Conservation (phyloP, 2,888 invertebrate species). For the Oscheius sp. region DNA sequence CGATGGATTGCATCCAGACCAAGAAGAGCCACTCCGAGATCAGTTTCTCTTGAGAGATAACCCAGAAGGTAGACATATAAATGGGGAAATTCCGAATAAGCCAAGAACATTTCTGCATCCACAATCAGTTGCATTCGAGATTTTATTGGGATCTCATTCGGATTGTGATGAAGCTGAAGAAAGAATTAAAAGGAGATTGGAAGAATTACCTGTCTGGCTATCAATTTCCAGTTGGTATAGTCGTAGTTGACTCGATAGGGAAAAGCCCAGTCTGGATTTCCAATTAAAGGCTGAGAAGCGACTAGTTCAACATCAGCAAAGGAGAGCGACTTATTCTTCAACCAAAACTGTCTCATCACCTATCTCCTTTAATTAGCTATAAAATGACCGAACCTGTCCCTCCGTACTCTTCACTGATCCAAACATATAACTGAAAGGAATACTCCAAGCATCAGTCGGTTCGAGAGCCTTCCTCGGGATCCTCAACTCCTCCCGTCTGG, state of each 20-base stretch:
- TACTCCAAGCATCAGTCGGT: conserved; percentile 62
- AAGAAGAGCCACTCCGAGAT: conserved; percentile 62
- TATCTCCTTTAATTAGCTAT: background rate
- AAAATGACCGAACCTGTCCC: conserved; percentile 55
- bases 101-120: conserved; percentile 63
- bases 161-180: conserved; percentile 60
- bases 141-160: conserved; percentile 58
- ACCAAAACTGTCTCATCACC: conserved; percentile 67
- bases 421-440: conserved; percentile 67
- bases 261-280: conserved; percentile 68
- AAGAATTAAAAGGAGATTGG: background rate
- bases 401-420: conserved; percentile 59
- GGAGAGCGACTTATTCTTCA: conserved; percentile 62
- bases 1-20: conserved; percentile 65
- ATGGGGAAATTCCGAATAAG: conserved; percentile 61
- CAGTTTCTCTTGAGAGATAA: conserved; percentile 62
- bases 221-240: conserved; percentile 64
- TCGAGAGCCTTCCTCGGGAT: conserved; percentile 39
- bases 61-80: conserved; percentile 59
- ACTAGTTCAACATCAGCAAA: conserved; percentile 66
- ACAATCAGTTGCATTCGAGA: conserved; percentile 66
- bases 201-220: conserved; percentile 56
- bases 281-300: conserved; percentile 59
- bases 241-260: conserved; percentile 69
- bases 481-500: conserved; percentile 40